Evolutionary conservation across 2,113 vertebrate genomes (phyloP), one percentile per base, ranked within the genome.

Genomic region (Chloebia gouldiae): DNA sequence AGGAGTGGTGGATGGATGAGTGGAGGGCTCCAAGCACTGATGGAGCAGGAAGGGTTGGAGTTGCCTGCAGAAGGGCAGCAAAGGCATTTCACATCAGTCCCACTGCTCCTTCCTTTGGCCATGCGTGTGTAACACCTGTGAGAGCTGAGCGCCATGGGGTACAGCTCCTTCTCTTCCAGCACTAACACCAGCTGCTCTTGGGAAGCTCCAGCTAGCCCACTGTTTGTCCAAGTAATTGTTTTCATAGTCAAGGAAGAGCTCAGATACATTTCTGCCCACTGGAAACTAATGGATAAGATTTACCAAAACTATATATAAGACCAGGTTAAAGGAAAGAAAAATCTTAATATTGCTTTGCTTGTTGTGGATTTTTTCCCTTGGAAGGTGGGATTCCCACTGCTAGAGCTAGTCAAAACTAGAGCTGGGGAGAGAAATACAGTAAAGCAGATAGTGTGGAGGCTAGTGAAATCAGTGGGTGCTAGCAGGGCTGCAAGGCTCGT

Each of bases 261-360:
- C 0, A 0, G 31, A 44, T 86, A 20, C 0, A 0, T 79, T 70
- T 89, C 31, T 90, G 28, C 23, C 21, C 37, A 27, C 21, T 73
- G 40, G 33, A 88, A 88, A 65, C 5, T 15, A 63, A 82, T 1
- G 21, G 75, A 21, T 77, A 42, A 50, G 14, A 39, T 64, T 86
- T 54, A 44, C 6, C 56, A 76, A 66, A 88, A 42, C 10, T 63
- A 3, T 22, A 4, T 37, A 6, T n/a, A 72, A 69, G 25, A 28
- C 22, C 56, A 57, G 20, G 22, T 87, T 44, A 63, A 88, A 81
- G 39, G 79, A 56, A 51, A 59, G 37, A 66, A 79, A 78, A 40
- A 45, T 59, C 6, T 24, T 61, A 47, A 11, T 40, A 22, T 50
- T 23, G 65, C 25, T 70, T 64, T 86, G 35, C 47, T 73, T 72